A percentile compares a stretch with the other conserved stretches of the same genome.
Evolutionary conservation across 1,140 invertebrate species (phyloP).

Genomic region (Stenopsyche tienmushanensis): DNA sequence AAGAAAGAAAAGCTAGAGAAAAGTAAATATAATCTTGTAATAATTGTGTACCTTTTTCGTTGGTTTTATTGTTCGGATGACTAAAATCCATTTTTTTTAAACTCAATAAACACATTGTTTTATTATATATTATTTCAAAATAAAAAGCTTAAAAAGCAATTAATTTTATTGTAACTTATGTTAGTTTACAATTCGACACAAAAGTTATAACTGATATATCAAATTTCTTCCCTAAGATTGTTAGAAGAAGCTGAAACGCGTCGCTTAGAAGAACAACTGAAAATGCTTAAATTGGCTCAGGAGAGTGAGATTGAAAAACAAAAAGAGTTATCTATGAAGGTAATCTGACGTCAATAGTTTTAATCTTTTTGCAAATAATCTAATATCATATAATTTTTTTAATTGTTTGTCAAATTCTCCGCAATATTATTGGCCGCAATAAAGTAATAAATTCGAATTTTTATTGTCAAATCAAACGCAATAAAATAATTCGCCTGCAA

Average conservation of each 20-base stretch:
- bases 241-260: constrained; percentile 57
- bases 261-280: constrained; percentile 56
- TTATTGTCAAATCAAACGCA: too few species aligned
- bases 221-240: constrained; percentile 44
- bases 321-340: constrained; percentile 36
- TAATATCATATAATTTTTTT: too few species aligned
- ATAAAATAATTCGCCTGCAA: too few species aligned
- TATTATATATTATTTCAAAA: neutral
- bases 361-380: neutral
- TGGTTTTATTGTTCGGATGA: neutral
- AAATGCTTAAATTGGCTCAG: constrained; percentile 54
- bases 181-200: neutral
- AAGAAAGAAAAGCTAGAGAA: constrained; percentile 52
- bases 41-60: neutral
- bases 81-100: neutral
- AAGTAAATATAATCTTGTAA: constrained; percentile 45
- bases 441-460: too few species aligned
- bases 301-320: constrained; percentile 48
- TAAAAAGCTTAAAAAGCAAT: neutral
- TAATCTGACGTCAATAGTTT: constrained; percentile 11
- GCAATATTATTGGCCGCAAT: too few species aligned
- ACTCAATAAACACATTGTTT: neutral
- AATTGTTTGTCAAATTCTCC: too few species aligned
- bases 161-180: too few species aligned
- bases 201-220: neutral